Percentiles rank a stretch among this genome's conserved stretches.
These are phyloP conservation scores for Ceratina australensis DNA, from an alignment of 1,140 invertebrate species.

Conservation along the genomic window DNA sequence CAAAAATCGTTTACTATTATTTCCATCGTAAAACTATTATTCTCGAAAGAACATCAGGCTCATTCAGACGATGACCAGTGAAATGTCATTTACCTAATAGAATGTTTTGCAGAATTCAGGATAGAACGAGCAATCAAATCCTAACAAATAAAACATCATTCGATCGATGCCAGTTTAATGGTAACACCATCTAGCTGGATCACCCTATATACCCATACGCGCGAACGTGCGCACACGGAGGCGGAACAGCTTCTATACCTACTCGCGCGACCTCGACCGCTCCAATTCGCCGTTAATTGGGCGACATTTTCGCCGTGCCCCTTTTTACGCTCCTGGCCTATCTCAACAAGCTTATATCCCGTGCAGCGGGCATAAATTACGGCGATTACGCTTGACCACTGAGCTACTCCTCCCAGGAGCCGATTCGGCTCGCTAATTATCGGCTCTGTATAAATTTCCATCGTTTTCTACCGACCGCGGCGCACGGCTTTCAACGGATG, in stretches of 20 bases:
- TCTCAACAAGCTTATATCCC: conserved; percentile 68
- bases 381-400: conserved; percentile 70
- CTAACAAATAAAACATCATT: no score
- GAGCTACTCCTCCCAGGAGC: conserved; percentile 53
- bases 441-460: conserved; percentile 66
- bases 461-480: conserved; percentile 45
- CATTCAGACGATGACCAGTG: neutral
- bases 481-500: conserved; percentile 49
- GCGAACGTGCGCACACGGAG: conserved; percentile 14
- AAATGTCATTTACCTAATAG: no score
- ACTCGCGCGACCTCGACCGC: conserved; percentile 66
- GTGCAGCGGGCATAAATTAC: conserved; percentile 72
- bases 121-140: no score
- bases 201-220: conserved; percentile 23
- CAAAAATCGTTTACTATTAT: no score
- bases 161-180: neutral
- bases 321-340: conserved; percentile 74
- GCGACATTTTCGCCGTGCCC: conserved; percentile 74
- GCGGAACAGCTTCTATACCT: neutral
- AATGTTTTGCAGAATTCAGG: no score
- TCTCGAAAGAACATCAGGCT: neutral
- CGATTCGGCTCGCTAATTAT: conserved; percentile 71
- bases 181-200: conserved; percentile 8
- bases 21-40: no score
- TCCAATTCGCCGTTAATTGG: conserved; percentile 78